These are phyloP conservation scores for Botia kubotai DNA, from an alignment of 2,797 vertebrate species.

Conservation along the genomic window DNA sequence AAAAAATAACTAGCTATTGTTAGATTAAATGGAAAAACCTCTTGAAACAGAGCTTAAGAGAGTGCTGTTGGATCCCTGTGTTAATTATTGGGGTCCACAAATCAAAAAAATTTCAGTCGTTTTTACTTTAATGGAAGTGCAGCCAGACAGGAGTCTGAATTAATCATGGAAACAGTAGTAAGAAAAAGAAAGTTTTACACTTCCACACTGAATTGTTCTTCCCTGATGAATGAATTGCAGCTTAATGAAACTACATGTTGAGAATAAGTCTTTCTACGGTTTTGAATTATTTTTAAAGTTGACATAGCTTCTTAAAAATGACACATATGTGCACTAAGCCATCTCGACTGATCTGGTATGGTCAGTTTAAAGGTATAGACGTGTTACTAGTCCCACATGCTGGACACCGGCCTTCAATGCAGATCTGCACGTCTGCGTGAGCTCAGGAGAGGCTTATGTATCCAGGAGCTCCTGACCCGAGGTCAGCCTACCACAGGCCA, in stretches of 20 bases:
- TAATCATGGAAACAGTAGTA: background rate
- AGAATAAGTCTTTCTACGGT: too few relatives aligned
- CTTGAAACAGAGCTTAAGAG: background rate
- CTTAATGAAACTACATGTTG: too few relatives aligned
- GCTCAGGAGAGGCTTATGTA: slow-evolving; percentile 47
- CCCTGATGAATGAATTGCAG: too few relatives aligned
- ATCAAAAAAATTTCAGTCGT: background rate
- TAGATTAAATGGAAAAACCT: slow-evolving; percentile 11
- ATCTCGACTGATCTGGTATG: slow-evolving; percentile 45
- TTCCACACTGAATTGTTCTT: too few relatives aligned
- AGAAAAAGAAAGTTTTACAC: background rate
- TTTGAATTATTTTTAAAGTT: too few relatives aligned
- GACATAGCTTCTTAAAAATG: slow-evolving; percentile 51
- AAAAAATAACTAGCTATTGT: slow-evolving; percentile 11
- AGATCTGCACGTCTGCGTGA: slow-evolving; percentile 33
- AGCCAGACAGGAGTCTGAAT: background rate
- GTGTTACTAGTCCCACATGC: slow-evolving; percentile 67
- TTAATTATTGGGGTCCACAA: background rate
- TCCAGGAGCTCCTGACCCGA: slow-evolving; percentile 67
- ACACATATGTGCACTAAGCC: slow-evolving; percentile 48
- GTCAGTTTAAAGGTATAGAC: slow-evolving; percentile 73
- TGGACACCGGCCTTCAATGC: slow-evolving; percentile 63
- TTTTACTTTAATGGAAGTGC: background rate
- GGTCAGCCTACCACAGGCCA: slow-evolving; percentile 67
- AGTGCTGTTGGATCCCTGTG: background rate